These are phyloP conservation scores for Girardinus metallicus DNA, from an alignment of 2,797 vertebrate genomes.

Conservation along the genomic window DNA sequence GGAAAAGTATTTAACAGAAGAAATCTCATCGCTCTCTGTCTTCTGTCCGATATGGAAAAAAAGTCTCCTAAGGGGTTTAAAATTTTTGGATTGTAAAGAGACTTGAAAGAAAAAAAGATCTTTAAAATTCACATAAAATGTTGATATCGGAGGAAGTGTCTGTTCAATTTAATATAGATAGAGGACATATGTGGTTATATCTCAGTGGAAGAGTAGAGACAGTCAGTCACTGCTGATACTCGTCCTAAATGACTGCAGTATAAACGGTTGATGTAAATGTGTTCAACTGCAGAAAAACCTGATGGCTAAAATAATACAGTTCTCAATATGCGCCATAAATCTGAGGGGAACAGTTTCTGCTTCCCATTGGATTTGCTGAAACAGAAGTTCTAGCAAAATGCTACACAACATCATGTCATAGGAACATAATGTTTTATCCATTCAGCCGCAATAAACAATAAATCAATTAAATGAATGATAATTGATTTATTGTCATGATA, in stretches of 20 bases:
- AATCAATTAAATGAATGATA: too few relatives aligned
- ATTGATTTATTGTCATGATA: too few relatives aligned
- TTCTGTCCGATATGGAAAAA: neutral
- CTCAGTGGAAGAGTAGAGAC: neutral
- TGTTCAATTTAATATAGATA: neutral
- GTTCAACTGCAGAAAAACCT: neutral
- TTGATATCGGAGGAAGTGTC: neutral
- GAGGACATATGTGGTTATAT: neutral
- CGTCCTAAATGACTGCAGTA: neutral
- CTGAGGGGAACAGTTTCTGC: neutral
- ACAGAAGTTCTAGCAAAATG: too few relatives aligned
- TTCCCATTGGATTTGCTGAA: neutral
- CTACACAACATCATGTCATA: too few relatives aligned
- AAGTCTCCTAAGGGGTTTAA: neutral
- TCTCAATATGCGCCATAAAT: too few relatives aligned
- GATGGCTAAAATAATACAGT: too few relatives aligned
- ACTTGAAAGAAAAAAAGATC: neutral
- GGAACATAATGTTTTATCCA: too few relatives aligned
- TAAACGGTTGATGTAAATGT: neutral
- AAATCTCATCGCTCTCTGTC: neutral
- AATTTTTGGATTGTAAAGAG: neutral
- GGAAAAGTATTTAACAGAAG: neutral
- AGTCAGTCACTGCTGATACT: neutral
- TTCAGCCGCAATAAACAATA: too few relatives aligned
- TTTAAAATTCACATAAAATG: neutral